These are phyloP conservation scores for Lasiurus borealis DNA, from an alignment of 2,113 vertebrate genomes.

Conservation along the genomic window DNA sequence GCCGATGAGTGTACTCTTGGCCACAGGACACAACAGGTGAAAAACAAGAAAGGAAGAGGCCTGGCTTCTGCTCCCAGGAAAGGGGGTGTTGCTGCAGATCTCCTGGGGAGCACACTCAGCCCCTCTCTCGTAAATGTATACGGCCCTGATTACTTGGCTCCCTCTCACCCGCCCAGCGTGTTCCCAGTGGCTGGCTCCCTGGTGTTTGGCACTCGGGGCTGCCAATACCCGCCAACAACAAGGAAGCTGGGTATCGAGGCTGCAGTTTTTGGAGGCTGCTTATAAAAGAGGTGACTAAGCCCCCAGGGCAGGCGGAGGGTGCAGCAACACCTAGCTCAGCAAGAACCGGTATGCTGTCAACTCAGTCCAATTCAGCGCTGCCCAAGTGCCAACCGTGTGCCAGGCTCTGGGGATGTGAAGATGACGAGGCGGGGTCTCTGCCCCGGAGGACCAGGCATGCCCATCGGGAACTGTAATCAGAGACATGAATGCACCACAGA, in stretches of 20 bases:
- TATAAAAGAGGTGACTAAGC: slow-evolving; percentile 75
- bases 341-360: background rate
- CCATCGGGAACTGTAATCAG: background rate
- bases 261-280: slow-evolving; percentile 74
- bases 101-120: slow-evolving; percentile 75
- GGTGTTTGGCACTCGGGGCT: slow-evolving; percentile 69
- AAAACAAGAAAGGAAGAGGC: slow-evolving; percentile 82
- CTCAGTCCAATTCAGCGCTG: background rate
- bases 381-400: background rate
- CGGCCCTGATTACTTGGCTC: slow-evolving; percentile 57
- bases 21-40: slow-evolving; percentile 85
- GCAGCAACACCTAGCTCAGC: slow-evolving; percentile 45
- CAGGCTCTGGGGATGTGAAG: background rate
- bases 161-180: slow-evolving; percentile 64
- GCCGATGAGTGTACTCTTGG: slow-evolving; percentile 78
- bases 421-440: background rate
- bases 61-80: slow-evolving; percentile 83
- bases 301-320: slow-evolving; percentile 6
- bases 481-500: background rate
- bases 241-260: slow-evolving; percentile 79
- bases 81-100: slow-evolving; percentile 71
- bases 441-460: background rate
- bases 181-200: slow-evolving; percentile 78
- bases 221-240: slow-evolving; percentile 84
- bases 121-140: background rate